Base-by-base conservation (phyloP, 2,113 vertebrate species). In the Heptranchias perlo region DNA sequence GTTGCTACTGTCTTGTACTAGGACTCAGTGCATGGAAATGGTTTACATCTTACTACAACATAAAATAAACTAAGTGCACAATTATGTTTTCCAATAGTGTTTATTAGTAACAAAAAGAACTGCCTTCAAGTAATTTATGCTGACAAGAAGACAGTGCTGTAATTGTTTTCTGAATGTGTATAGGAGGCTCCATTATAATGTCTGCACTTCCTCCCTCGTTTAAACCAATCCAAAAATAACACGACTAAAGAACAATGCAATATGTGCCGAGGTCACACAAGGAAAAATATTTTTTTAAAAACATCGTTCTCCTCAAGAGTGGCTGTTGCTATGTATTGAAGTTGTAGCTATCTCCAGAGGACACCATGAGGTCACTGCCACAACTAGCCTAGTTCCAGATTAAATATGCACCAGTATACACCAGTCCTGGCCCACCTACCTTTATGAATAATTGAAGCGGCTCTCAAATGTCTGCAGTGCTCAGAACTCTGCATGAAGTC, bases 21-120 rank as follows among this genome's bases (percentile, higher is more conserved):
- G 18, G n/a, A 93, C 21, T 21, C 18, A 62, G n/a, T 61, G 54
- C 18, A 91, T 31, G 35, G 28, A 28, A 35, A n/a, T 58, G 14
- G 31, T 61, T 54, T 92, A 35, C n/a, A 3, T 39, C n/a, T 93
- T 93, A 39, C 21, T 23, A 93, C 4, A 93, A 44, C 87, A 62
- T 62, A 62, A 5, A 92, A 92, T 23, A 39, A 93, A 61, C 18
- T 7, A 62, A 62, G 89, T 8, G 35, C 18, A 8, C 5, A 54
- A 28, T 31, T 21, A 91, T 91, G 25, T 54, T 92, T 92, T 61
- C n/a, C 35, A 39, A 21, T 62, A n/a, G 31, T 10, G 14, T 8
- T 39, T 39, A 96, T 97, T 96, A 97, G 92, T 95, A 96, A 96
- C 96, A 96, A 76, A 97, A 96, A 97, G 97, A 96, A 96, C 96